Evolutionary conservation across 2,113 vertebrate genomes (phyloP).

Genomic region (Platysteira castanea): DNA sequence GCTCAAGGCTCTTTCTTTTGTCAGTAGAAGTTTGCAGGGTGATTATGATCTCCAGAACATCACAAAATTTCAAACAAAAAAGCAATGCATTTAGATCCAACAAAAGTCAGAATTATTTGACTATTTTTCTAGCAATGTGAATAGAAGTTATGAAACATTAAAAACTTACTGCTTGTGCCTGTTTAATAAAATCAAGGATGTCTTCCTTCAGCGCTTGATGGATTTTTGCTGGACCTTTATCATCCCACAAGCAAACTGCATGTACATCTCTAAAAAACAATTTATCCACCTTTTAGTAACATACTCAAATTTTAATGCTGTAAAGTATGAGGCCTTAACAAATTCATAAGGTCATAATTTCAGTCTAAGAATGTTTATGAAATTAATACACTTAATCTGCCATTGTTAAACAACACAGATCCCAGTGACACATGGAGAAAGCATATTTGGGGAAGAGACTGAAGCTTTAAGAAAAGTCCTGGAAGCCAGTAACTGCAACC

Average conservation of each 20-base stretch:
- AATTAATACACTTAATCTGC: neutral
- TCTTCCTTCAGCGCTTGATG: constrained; percentile 99
- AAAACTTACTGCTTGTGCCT: constrained; percentile 94
- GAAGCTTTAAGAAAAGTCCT: neutral
- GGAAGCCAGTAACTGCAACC: neutral
- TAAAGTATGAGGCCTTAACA: neutral
- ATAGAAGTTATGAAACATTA: neutral
- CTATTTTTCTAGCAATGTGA: neutral
- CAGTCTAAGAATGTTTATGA: neutral
- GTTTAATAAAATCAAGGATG: constrained; percentile 98
- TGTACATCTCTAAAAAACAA: constrained; percentile 88
- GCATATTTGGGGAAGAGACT: neutral
- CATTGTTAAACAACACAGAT: neutral
- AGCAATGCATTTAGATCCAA: neutral
- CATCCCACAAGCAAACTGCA: constrained; percentile 97
- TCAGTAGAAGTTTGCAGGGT: neutral
- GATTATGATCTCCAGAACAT: neutral
- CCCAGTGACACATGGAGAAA: neutral
- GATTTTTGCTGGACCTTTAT: constrained; percentile 98
- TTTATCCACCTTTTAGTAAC: neutral
- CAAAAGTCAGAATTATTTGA: neutral
- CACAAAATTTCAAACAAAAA: neutral
- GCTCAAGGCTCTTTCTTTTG: neutral
- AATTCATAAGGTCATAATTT: neutral
- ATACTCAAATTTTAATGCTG: neutral